Evolutionary conservation across 23 tunicate species (phyloP), one percentile per base, ranked within the genome.

Genomic region (Pegea sp.): DNA sequence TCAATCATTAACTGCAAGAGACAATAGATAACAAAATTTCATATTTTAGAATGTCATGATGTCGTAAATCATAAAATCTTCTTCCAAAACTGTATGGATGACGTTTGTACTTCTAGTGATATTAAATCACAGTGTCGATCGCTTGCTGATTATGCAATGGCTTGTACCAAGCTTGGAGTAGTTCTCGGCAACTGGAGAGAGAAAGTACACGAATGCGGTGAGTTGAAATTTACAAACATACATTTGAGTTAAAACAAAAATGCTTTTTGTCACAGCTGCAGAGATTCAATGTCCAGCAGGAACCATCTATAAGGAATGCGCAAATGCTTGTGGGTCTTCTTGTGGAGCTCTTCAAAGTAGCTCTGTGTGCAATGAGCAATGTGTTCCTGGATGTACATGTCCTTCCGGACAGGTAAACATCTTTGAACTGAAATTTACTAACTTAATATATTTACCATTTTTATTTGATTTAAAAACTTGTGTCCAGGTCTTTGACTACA

Each of bases 321-420:
- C 95, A 28, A 84, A 84, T 64, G 95, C 95, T 1, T 84, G 95
- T 49, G 95, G 95, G 19, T 59, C 79, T n/a, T 84, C 95, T 1
- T 84, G 95, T 63, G 95, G 95, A 3, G 61, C 95, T 0, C 63
- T 84, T 31, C 95, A 84, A 63, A 74, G 65, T 42, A 73, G 84
- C 44, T 79, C 44, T 52, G 52, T 84, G 3, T 84, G 95, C 52
- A 68, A 68, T 23, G 95, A 84, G 29, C 95, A 84, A 68, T 84
- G 95, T 49, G 81, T 84, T 30, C 95, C 95, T 0, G 95, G 95
- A 49, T 84, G 95, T 55, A 84, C 95, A 42, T 84, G 95, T 53
- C 84, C 84, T 30, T 71, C 57, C 64, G 84, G 84, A 28, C 66
- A 75, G 70, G 95, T 84, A 64, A 52, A 44, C 24, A 21, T 18